phyloP scores from a whole-genome alignment of 2,113 vertebrate genomes.

The Cynoglossus semilaevis region DNA sequence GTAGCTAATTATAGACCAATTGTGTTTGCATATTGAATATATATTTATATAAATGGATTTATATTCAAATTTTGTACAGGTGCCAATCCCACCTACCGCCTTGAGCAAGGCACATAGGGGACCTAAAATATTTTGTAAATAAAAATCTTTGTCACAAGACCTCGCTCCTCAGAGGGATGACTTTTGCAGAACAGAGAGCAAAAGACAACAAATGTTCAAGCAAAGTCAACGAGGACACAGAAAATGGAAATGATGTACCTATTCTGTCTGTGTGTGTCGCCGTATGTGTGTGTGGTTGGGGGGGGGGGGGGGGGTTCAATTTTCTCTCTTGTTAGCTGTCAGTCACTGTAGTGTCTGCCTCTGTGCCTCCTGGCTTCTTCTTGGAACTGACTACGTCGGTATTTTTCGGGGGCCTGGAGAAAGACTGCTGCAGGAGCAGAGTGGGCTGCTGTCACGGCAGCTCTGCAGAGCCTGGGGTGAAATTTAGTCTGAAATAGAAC shows the following conservation, averaged over 20 bases:
- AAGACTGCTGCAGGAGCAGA: slow-evolving; percentile 16
- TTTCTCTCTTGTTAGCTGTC: slow-evolving; percentile 27
- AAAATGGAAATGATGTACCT: slow-evolving; percentile 11
- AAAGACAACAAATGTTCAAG: neutral
- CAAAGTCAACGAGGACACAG: slow-evolving; percentile 1
- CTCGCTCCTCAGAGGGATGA: neutral
- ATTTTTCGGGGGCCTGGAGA: slow-evolving; percentile 10
- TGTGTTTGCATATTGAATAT: no score
- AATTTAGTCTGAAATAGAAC: slow-evolving; percentile 13
- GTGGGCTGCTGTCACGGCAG: slow-evolving; percentile 33
- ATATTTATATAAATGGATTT: no score
- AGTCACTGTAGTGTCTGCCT: slow-evolving; percentile 11
- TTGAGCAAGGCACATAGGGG: no score
- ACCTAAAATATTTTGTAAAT: no score
- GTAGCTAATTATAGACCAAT: no score
- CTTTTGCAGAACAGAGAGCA: neutral
- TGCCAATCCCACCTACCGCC: no score
- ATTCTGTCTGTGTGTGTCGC: neutral
- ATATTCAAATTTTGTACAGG: no score
- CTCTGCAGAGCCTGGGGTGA: slow-evolving; percentile 24
- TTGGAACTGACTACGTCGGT: slow-evolving; percentile 18
- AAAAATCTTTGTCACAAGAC: no score
- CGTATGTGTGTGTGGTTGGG: neutral
- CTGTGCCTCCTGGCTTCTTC: slow-evolving; percentile 16
- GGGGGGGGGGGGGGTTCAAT: neutral